These are phyloP conservation scores for Eumeta japonica DNA, from an alignment of 1,140 invertebrate genomes.

Conservation along the genomic window DNA sequence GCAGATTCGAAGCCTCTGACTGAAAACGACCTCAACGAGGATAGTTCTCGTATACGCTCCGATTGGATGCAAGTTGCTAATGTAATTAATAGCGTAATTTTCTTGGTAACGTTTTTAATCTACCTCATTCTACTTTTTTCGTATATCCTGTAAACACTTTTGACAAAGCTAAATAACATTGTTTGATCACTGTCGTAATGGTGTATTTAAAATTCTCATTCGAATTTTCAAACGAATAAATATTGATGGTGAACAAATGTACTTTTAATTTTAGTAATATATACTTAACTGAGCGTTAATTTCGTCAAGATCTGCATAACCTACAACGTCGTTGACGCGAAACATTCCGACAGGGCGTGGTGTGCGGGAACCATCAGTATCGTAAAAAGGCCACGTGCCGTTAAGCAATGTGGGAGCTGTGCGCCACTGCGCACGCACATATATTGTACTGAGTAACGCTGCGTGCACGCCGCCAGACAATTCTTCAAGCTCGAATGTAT, in stretches of 20 bases:
- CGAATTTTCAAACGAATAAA: background rate
- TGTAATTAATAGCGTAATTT: conserved; percentile 32
- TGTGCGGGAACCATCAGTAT: conserved; percentile 14
- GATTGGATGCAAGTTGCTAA: conserved; percentile 43
- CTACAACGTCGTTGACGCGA: conserved; percentile 45
- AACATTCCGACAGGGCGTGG: conserved; percentile 26
- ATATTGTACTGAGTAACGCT: conserved; percentile 76
- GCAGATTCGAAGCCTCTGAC: conserved; percentile 16
- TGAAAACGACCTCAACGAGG: conserved; percentile 18
- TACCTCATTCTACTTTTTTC: conserved; percentile 31
- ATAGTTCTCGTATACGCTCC: conserved; percentile 7
- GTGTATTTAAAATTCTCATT: background rate
- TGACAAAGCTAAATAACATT: background rate
- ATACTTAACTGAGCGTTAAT: conserved; percentile 39
- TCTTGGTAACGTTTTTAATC: conserved; percentile 25
- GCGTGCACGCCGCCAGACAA: conserved; percentile 24
- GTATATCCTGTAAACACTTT: conserved; percentile 28
- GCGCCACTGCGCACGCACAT: conserved; percentile 69
- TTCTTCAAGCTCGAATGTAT: conserved; percentile 42
- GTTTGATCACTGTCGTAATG: background rate
- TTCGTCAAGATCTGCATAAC: conserved; percentile 32
- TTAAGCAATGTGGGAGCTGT: conserved; percentile 47
- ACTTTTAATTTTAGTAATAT: background rate
- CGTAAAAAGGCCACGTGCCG: conserved; percentile 29
- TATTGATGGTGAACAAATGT: background rate